Evolutionary conservation across 2,113 vertebrate species (phyloP).

Genomic region (Pachycephala philippinensis): DNA sequence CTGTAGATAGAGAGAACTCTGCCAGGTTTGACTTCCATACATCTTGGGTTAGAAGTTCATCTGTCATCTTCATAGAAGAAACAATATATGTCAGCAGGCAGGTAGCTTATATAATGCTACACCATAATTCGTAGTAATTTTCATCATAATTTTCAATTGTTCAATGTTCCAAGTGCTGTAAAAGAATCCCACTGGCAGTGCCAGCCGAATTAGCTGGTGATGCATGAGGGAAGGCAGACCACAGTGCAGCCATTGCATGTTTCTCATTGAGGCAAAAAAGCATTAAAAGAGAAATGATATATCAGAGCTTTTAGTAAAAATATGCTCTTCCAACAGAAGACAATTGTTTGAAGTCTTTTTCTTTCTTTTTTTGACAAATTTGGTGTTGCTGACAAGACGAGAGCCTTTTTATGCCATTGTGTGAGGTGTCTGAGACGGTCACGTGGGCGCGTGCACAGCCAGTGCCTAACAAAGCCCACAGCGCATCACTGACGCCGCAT

Average conservation of each 20-base stretch:
- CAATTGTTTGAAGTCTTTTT: background rate
- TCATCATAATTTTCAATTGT: background rate
- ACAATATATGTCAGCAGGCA: background rate
- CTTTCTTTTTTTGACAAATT: background rate
- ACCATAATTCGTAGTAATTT: background rate
- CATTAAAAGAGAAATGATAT: background rate
- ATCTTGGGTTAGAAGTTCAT: background rate
- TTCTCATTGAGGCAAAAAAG: background rate
- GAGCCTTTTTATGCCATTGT: conserved; percentile 44
- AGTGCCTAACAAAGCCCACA: conserved; percentile 22
- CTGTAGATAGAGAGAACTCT: background rate
- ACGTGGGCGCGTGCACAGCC: background rate
- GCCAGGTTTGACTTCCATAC: background rate
- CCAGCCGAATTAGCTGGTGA: background rate
- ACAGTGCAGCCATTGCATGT: rapidly evolving
- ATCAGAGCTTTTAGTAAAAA: background rate
- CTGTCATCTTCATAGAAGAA: background rate
- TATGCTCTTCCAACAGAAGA: background rate
- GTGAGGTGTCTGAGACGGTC: conserved; percentile 33
- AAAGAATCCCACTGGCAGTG: background rate
- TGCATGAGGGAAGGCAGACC: background rate
- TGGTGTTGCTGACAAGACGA: conserved; percentile 49
- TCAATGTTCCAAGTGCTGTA: background rate
- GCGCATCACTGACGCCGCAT: background rate
- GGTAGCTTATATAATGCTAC: background rate